A percentile compares a stretch with the other conserved stretches of the same genome.
Evolutionary conservation across 2,113 vertebrate species (phyloP).

Genomic region (Prolemur simus): DNA sequence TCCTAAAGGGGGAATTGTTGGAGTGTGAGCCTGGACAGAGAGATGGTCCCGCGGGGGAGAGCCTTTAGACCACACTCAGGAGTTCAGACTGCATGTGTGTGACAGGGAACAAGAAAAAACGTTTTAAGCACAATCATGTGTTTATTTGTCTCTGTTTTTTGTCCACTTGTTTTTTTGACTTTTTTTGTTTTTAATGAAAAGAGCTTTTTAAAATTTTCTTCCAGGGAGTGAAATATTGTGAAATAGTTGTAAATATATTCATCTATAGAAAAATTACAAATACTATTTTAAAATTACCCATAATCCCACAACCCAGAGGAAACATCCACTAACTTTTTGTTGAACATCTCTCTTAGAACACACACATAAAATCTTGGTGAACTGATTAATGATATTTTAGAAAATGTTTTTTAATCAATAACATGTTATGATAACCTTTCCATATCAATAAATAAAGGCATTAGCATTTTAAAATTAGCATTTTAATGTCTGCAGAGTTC

Average conservation of each 20-base stretch:
- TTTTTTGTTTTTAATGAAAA: slow-evolving; percentile 16
- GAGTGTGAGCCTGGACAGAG: neutral
- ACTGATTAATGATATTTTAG: slow-evolving; percentile 21
- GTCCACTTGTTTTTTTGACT: neutral
- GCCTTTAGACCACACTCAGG: fast-evolving
- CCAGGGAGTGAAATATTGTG: neutral
- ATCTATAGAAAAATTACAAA: slow-evolving; percentile 11
- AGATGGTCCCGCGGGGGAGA: neutral
- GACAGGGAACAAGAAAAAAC: neutral
- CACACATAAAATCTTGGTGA: neutral
- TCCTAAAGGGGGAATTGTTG: too few relatives aligned
- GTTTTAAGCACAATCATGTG: neutral
- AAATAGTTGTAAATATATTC: slow-evolving; percentile 19
- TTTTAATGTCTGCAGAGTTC: slow-evolving; percentile 49
- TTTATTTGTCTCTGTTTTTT: neutral
- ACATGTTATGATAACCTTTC: slow-evolving; percentile 5
- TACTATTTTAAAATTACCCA: slow-evolving; percentile 1
- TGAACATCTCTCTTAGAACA: neutral
- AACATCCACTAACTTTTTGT: neutral
- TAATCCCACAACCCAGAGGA: neutral
- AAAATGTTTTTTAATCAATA: slow-evolving; percentile 46
- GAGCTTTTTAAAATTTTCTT: neutral
- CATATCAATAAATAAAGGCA: slow-evolving; percentile 42
- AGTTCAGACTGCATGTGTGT: neutral
- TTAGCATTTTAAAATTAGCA: slow-evolving; percentile 11